Conservation (phyloP, 2,113 vertebrate species). For the Dipodomys ordii region DNA sequence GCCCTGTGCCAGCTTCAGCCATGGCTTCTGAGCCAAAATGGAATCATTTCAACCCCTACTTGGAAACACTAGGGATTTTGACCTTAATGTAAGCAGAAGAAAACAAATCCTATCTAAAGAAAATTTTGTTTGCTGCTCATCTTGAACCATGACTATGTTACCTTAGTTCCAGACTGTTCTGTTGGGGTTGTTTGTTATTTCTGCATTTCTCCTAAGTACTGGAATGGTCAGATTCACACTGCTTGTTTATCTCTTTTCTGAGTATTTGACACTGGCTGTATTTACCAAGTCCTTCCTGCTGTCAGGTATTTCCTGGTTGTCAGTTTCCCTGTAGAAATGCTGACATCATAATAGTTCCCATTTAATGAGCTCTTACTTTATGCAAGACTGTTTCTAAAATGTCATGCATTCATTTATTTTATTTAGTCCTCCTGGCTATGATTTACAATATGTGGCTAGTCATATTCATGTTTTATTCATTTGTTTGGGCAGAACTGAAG, state of each 20-base stretch:
- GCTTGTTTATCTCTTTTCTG: neutral
- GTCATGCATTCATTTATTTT: neutral
- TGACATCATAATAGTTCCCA: neutral
- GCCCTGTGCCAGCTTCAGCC: neutral
- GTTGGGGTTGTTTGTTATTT: neutral
- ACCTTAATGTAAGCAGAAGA: neutral
- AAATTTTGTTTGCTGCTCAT: neutral
- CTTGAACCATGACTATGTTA: constrained; percentile 20
- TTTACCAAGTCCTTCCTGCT: constrained; percentile 1
- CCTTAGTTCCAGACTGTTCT: neutral
- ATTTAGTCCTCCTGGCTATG: neutral
- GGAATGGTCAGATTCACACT: neutral
- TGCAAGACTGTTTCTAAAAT: neutral
- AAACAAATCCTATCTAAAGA: neutral
- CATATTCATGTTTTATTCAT: neutral
- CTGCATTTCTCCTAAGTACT: neutral
- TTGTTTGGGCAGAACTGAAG: no score
- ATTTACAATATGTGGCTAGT: neutral
- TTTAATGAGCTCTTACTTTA: neutral
- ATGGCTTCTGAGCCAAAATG: neutral
- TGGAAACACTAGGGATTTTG: constrained; percentile 14
- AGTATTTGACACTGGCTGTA: neutral
- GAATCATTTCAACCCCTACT: neutral
- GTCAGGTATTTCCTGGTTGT: neutral
- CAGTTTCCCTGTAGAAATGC: neutral